Evolutionary conservation across 2,113 vertebrate genomes (phyloP).

Genomic region (Butorides virescens): DNA sequence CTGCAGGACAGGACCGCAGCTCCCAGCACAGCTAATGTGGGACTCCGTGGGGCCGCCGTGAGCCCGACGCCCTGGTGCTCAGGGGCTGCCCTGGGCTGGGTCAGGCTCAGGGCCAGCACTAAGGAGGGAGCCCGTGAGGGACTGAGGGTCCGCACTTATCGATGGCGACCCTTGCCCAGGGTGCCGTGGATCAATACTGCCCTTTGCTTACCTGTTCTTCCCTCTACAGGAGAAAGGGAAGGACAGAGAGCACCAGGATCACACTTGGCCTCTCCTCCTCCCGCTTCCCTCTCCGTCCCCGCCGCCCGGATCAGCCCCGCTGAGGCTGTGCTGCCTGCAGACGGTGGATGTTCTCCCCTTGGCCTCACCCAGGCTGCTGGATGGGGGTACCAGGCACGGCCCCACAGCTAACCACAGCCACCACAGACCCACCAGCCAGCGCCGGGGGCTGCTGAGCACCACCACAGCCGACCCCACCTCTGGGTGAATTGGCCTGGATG

Average conservation of each 20-base stretch:
- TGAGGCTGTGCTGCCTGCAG: neutral
- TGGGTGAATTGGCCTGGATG: neutral
- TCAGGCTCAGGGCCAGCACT: neutral
- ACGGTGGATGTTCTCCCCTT: neutral
- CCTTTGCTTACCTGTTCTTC: slow-evolving; percentile 2
- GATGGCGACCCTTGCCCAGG: neutral
- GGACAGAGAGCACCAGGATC: neutral
- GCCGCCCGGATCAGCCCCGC: neutral
- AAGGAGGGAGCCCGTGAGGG: rapidly evolving
- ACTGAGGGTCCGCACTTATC: neutral
- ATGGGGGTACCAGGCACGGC: rapidly evolving
- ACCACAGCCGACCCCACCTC: rapidly evolving
- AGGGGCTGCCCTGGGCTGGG: neutral
- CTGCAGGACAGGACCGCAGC: neutral
- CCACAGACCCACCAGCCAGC: neutral
- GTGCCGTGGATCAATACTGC: neutral
- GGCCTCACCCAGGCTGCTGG: neutral
- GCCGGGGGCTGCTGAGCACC: neutral
- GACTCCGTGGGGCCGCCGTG: rapidly evolving
- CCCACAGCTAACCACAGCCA: neutral
- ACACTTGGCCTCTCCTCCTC: rapidly evolving
- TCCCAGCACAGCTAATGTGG: rapidly evolving
- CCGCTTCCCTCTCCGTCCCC: neutral
- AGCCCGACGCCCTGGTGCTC: rapidly evolving
- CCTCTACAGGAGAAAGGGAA: neutral